A percentile compares a stretch with the other conserved stretches of the same genome.
Conservation (phyloP, 2,888 invertebrate species). For the Erebia ligea region DNA sequence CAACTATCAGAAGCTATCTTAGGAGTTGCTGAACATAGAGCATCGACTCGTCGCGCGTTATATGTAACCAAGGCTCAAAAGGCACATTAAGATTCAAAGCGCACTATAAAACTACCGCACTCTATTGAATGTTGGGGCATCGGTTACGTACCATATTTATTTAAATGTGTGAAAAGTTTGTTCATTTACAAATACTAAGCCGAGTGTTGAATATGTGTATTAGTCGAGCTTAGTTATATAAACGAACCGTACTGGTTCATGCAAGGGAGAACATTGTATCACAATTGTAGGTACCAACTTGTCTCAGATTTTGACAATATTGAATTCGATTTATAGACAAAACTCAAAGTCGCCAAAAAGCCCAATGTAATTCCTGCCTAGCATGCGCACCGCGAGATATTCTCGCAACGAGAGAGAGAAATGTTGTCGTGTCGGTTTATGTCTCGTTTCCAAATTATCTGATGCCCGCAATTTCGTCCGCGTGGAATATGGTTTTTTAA, state of each 20-base stretch:
- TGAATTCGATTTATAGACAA: too few relatives aligned
- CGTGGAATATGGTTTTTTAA: too few relatives aligned
- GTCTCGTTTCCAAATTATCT: too few relatives aligned
- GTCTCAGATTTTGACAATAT: too few relatives aligned
- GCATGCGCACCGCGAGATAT: too few relatives aligned
- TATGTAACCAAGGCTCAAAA: not conserved
- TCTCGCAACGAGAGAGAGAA: too few relatives aligned
- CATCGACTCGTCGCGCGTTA: not conserved
- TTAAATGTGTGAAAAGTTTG: conserved; percentile 32
- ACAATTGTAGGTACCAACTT: too few relatives aligned
- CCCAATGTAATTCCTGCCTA: too few relatives aligned
- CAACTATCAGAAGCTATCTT: not conserved
- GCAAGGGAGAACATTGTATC: too few relatives aligned
- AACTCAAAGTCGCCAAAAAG: too few relatives aligned
- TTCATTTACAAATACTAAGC: conserved; percentile 22
- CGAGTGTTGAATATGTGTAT: conserved; percentile 11
- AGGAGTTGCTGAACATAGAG: not conserved
- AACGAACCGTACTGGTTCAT: not conserved
- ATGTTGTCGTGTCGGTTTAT: too few relatives aligned
- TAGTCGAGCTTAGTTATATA: conserved; percentile 2
- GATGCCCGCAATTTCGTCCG: too few relatives aligned
- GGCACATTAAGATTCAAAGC: conserved; percentile 14
- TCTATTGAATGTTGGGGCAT: conserved; percentile 2
- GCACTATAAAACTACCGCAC: conserved; percentile 1
- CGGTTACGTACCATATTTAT: conserved; percentile 26